A percentile compares a stretch with the other conserved stretches of the same genome.
These are phyloP conservation scores for Nymphalis urticae DNA, from an alignment of 2,888 invertebrate species.

Conservation along the genomic window DNA sequence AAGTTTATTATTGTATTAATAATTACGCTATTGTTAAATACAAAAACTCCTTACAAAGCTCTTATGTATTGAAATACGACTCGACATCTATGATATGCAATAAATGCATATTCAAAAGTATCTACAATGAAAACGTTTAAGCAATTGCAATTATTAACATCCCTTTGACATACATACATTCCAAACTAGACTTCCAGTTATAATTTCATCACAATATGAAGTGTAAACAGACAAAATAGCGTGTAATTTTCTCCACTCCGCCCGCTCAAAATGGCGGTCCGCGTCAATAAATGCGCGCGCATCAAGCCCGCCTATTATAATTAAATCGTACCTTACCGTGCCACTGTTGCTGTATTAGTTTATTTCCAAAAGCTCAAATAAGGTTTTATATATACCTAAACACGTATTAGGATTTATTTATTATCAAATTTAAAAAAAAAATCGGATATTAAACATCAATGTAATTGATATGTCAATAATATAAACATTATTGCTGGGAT, in stretches of 20 bases:
- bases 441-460: too few relatives aligned
- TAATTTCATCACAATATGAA: conserved; percentile 13
- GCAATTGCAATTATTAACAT: not conserved
- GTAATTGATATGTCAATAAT: too few relatives aligned
- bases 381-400: conserved; percentile 11
- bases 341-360: conserved; percentile 25
- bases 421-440: too few relatives aligned
- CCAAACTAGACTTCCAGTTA: not conserved
- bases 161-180: conserved; percentile 5
- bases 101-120: too few relatives aligned
- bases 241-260: conserved; percentile 36
- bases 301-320: conserved; percentile 33
- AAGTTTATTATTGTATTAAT: too few relatives aligned
- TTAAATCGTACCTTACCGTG: conserved; percentile 20
- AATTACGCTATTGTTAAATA: too few relatives aligned
- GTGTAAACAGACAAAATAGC: conserved; percentile 27
- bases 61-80: too few relatives aligned
- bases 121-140: not conserved
- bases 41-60: too few relatives aligned
- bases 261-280: conserved; percentile 39
- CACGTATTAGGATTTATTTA: too few relatives aligned
- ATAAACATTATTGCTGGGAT: too few relatives aligned
- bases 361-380: conserved; percentile 14
- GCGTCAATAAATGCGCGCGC: conserved; percentile 43
- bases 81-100: too few relatives aligned